phyloP scores from a whole-genome alignment of 2,797 vertebrate genomes.

The Balearica regulorum region DNA sequence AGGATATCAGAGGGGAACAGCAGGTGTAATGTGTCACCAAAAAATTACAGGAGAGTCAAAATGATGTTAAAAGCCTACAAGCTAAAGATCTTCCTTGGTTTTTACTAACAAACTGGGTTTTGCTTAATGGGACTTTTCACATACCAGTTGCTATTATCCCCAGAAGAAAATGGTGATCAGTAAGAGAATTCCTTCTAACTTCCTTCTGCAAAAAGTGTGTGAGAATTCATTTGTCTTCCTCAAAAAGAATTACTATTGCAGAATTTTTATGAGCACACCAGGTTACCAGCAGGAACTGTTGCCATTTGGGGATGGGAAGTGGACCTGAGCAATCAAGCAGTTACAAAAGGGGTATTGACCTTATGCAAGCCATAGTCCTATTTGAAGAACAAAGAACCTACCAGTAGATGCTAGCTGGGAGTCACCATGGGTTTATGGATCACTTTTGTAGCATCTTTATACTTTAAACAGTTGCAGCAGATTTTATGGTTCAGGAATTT shows the following conservation, averaged over 20 bases:
- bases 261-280: rapidly evolving
- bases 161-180: not conserved
- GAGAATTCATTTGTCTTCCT: not conserved
- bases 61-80: not conserved
- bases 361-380: not conserved
- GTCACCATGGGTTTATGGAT: not conserved
- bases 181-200: not conserved
- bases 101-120: not conserved
- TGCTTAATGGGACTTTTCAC: not conserved
- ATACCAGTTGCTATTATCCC: not conserved
- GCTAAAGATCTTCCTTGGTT: not conserved
- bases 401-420: not conserved
- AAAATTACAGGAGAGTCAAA: not conserved
- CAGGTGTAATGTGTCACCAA: not conserved
- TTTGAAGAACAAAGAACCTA: not conserved
- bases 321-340: not conserved
- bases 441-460: not conserved
- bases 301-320: not conserved
- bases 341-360: not conserved
- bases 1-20: not conserved
- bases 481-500: not conserved
- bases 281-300: not conserved
- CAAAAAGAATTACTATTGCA: not conserved
- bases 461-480: not conserved
- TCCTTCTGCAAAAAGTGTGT: not conserved